Conservation (phyloP, 2,797 vertebrate species). For the Eidolon dupreanum region DNA sequence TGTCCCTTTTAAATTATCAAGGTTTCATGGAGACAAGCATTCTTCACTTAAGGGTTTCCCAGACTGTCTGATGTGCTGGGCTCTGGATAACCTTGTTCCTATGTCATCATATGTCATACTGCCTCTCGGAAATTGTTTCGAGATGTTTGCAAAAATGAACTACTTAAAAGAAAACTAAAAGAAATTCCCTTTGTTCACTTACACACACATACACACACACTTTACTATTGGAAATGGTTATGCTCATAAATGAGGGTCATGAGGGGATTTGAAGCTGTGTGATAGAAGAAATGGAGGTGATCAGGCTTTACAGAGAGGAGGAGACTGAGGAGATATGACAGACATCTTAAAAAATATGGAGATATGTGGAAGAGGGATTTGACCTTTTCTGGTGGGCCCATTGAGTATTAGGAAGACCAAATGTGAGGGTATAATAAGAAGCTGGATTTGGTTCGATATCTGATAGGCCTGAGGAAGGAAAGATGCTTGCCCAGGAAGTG, state of each 20-base stretch:
- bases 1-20: slow-evolving; percentile 78
- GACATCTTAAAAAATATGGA: neutral
- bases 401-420: neutral
- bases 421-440: neutral
- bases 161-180: slow-evolving; percentile 70
- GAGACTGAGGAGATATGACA: neutral
- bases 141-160: slow-evolving; percentile 75
- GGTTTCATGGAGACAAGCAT: slow-evolving; percentile 76
- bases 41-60: slow-evolving; percentile 76
- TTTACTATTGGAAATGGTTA: neutral
- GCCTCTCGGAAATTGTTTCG: slow-evolving; percentile 66
- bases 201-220: neutral
- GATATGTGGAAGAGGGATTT: neutral
- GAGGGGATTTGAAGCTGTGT: neutral
- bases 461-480: neutral
- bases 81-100: slow-evolving; percentile 78
- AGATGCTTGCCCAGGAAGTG: neutral
- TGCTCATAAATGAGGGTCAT: neutral
- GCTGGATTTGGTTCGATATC: neutral
- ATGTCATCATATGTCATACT: slow-evolving; percentile 76
- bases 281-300: neutral
- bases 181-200: slow-evolving; percentile 49
- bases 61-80: slow-evolving; percentile 70
- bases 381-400: neutral
- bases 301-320: neutral